Percentiles rank a stretch among this genome's conserved stretches.
Evolutionary conservation across 2,113 vertebrate genomes (phyloP).

Genomic region (Catagonus wagneri): DNA sequence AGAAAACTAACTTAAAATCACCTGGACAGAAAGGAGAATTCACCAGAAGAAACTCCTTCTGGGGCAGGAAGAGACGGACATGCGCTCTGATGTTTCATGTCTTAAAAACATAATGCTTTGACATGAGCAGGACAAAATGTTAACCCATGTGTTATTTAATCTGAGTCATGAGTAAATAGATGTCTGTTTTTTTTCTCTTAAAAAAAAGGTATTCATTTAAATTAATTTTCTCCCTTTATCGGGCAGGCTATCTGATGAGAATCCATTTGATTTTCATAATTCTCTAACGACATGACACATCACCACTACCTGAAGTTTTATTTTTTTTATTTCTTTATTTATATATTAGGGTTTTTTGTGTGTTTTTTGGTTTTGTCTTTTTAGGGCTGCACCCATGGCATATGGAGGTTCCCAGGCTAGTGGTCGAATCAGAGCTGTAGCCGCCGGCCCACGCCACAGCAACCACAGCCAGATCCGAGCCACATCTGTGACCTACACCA

Average conservation of each 20-base stretch:
- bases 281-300: neutral
- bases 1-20: constrained; percentile 33
- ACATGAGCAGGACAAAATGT: neutral
- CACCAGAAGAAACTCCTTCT: neutral
- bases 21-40: neutral
- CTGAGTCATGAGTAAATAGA: neutral
- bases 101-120: constrained; percentile 11
- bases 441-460: too few species aligned
- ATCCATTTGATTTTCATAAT: constrained; percentile 39
- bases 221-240: neutral
- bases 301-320: neutral
- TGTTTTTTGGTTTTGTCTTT: too few species aligned
- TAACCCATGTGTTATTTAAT: neutral
- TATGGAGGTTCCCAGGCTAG: too few species aligned
- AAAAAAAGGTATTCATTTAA: neutral
- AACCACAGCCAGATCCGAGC: too few species aligned
- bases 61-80: neutral
- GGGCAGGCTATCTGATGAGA: neutral
- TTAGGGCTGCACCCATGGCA: too few species aligned
- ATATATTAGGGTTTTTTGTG: too few species aligned
- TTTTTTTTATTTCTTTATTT: too few species aligned
- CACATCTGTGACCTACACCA: too few species aligned
- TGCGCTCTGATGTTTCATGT: neutral
- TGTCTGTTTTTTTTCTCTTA: neutral
- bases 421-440: too few species aligned